Conservation (phyloP, 1,140 invertebrate genomes). For the Cotesia glomerata region DNA sequence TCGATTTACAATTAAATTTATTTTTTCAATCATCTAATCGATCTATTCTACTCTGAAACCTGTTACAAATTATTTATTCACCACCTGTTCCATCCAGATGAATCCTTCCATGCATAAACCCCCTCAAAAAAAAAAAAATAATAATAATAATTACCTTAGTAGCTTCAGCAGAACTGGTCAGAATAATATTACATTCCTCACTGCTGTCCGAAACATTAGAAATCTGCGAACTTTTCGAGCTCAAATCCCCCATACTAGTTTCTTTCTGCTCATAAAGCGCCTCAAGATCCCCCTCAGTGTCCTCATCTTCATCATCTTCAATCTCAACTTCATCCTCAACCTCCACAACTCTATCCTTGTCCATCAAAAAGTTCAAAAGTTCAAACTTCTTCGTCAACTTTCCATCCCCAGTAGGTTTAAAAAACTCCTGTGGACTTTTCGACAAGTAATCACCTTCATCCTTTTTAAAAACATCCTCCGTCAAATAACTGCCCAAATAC, state of each 20-base stretch:
- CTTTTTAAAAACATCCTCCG: conserved; percentile 75
- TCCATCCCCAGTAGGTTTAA: conserved; percentile 45
- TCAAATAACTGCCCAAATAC: conserved; percentile 82
- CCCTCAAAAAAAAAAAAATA: background rate
- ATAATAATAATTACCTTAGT: conserved; percentile 47
- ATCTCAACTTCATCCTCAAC: conserved; percentile 66
- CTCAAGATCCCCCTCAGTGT: conserved; percentile 56
- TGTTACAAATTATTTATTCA: background rate
- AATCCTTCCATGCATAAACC: too few species aligned
- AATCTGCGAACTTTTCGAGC: conserved; percentile 65
- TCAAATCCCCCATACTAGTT: conserved; percentile 61
- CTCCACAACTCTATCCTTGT: conserved; percentile 70
- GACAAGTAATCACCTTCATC: conserved; percentile 49
- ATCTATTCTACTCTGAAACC: background rate
- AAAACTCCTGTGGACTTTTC: conserved; percentile 49
- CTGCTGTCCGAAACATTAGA: conserved; percentile 68
- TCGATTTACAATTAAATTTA: conserved; percentile 25
- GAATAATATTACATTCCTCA: conserved; percentile 62
- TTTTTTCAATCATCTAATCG: background rate
- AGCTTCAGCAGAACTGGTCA: conserved; percentile 53
- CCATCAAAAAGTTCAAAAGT: conserved; percentile 85
- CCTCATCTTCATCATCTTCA: conserved; percentile 60
- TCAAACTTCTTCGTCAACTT: conserved; percentile 81
- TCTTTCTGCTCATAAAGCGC: conserved; percentile 61
- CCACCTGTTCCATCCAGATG: too few species aligned